These are phyloP conservation scores for Trachymyrmex cornetzi DNA, from an alignment of 1,140 invertebrate species.

Conservation along the genomic window DNA sequence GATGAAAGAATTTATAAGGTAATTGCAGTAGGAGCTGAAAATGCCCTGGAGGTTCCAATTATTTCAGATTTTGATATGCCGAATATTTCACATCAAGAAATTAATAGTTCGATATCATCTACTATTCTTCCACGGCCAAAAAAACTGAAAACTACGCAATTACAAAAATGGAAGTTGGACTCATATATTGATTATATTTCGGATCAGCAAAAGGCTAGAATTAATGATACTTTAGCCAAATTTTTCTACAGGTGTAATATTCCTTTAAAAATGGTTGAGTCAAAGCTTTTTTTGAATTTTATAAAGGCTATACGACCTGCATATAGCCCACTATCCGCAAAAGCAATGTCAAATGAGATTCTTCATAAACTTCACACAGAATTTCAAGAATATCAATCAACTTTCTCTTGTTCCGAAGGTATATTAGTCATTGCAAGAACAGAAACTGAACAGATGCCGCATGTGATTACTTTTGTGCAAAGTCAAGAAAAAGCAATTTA, in stretches of 20 bases:
- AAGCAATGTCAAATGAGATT: slow-evolving; percentile 1
- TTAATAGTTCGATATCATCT: not conserved
- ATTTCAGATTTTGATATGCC: not conserved
- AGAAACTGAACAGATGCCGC: not conserved
- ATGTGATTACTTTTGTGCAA: not conserved
- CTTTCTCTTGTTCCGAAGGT: not conserved
- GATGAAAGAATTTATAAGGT: not conserved
- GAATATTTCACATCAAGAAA: not conserved
- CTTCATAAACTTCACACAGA: not conserved
- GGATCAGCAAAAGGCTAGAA: not conserved
- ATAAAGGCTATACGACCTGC: slow-evolving; percentile 19
- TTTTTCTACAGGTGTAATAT: slow-evolving; percentile 17
- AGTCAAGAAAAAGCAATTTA: not conserved
- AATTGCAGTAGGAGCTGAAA: not conserved
- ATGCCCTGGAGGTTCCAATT: not conserved
- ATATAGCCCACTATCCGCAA: not conserved
- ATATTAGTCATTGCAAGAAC: slow-evolving; percentile 13
- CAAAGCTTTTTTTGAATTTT: slow-evolving; percentile 25
- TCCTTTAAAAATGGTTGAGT: not conserved
- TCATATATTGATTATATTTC: slow-evolving; percentile 9
- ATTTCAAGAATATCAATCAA: not conserved
- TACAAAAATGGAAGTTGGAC: not conserved
- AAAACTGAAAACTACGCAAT: not conserved
- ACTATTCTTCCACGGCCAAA: slow-evolving; percentile 3
- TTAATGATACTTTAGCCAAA: slow-evolving; percentile 11